A percentile compares a stretch with the other conserved stretches of the same genome.
Evolutionary conservation across 2,888 invertebrate genomes (phyloP).

Genomic region (Cosmia pyralina): DNA sequence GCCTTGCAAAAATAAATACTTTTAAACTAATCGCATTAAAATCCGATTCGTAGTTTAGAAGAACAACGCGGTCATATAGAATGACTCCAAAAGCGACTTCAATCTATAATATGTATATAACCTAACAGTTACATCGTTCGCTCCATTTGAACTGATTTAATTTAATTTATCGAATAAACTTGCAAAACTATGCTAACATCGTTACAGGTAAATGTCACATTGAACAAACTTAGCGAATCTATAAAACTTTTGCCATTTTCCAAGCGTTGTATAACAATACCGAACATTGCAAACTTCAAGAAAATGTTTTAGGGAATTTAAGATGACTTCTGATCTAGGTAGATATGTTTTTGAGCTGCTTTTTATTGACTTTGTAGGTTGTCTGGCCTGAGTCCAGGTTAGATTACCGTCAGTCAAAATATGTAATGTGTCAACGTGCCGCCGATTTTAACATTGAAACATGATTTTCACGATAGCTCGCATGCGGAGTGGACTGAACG

Average conservation of each 20-base stretch:
- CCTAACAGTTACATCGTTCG: background rate
- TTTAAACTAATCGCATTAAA: background rate
- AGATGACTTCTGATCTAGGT: slow-evolving; percentile 22
- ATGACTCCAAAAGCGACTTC: background rate
- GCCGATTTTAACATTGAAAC: background rate
- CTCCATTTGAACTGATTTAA: slow-evolving; percentile 17
- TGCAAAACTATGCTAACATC: slow-evolving; percentile 19
- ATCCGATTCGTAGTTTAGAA: background rate
- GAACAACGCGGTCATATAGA: background rate
- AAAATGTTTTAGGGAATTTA: slow-evolving; percentile 38
- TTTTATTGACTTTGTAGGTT: slow-evolving; percentile 10
- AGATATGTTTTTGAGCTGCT: slow-evolving; percentile 11
- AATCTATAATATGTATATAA: background rate
- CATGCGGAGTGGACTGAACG: background rate
- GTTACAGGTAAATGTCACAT: slow-evolving; percentile 44
- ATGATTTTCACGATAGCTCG: background rate
- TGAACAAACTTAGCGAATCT: slow-evolving; percentile 41
- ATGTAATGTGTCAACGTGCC: slow-evolving; percentile 10
- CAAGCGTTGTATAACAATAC: slow-evolving; percentile 24
- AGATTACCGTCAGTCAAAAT: slow-evolving; percentile 11
- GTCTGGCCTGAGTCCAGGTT: slow-evolving; percentile 20
- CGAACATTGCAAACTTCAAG: slow-evolving; percentile 22
- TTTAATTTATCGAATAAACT: slow-evolving; percentile 34
- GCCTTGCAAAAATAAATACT: background rate
- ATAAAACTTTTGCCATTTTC: slow-evolving; percentile 40